A percentile compares a stretch with the other conserved stretches of the same genome.
Conservation (phyloP, 2,797 vertebrate species). For the Gymnoscopelus microlampas region DNA sequence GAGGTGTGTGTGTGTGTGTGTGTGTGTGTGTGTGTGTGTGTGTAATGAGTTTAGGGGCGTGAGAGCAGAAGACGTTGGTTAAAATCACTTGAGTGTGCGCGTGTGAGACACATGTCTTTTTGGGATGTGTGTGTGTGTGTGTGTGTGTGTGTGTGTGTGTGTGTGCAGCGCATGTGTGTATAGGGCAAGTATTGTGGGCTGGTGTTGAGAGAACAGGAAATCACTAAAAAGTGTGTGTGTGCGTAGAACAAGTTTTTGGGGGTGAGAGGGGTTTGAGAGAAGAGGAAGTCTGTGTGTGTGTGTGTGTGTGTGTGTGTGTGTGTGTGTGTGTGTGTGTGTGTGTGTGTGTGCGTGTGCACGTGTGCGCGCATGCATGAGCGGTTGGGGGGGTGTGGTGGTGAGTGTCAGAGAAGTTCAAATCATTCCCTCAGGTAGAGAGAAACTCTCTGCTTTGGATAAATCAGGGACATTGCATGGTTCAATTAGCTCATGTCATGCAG, state of each 20-base stretch:
- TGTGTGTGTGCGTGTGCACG: not conserved
- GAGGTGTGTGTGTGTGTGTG: constrained; percentile 42
- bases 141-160: too few relatives aligned
- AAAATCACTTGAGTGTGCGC: too few relatives aligned
- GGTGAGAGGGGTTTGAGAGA: too few relatives aligned
- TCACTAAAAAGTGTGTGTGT: too few relatives aligned
- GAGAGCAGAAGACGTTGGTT: too few relatives aligned
- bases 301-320: constrained; percentile 3
- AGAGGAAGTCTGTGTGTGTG: not conserved
- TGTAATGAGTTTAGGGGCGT: too few relatives aligned
- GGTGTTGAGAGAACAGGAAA: too few relatives aligned
- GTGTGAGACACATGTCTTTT: constrained; percentile 2
- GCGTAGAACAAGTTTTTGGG: too few relatives aligned
- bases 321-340: not conserved
- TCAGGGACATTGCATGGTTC: constrained; percentile 58
- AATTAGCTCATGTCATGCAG: constrained; percentile 67
- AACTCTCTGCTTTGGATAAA: constrained; percentile 52
- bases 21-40: not conserved
- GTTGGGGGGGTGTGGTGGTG: not conserved
- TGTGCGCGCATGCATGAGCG: not conserved
- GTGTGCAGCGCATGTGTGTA: too few relatives aligned
- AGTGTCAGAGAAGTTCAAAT: constrained; percentile 28
- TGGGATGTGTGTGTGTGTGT: constrained; percentile 17
- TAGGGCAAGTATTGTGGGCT: too few relatives aligned
- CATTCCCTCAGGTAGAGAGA: constrained; percentile 48